Evolutionary conservation across 2,797 vertebrate genomes (phyloP), one percentile per base, ranked within the genome.

Genomic region (Gobionotothen gibberifrons): DNA sequence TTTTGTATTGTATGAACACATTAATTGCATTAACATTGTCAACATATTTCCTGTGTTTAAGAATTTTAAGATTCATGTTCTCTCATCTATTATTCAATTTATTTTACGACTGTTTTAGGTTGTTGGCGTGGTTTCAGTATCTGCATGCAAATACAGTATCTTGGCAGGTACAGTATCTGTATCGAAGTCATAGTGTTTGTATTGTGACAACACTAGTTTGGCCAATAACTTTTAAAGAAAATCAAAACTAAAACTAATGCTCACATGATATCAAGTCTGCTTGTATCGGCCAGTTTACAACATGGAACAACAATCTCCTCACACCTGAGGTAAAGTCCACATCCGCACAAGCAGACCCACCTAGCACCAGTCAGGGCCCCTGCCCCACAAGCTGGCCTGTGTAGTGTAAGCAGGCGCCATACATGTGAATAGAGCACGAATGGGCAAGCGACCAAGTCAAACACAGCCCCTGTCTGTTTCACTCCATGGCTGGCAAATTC

Each of bases 371-470:
- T 74, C 79, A 52, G 64, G 62, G 53, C 66, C 64, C 47, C 61
- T 69, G 74, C 64, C 69, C 58, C 68, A 87, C 81, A 85, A 78
- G 55, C 69, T 26, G 11, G 78, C 60, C 79, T 88, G 85, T 91
- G 90, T 78, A 56, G 55, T 66, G 67, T 42, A 58, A 84, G 82
- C 74, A 73, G 77, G 90, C 84, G 70, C 84, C 85, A 85, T 71
- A 82, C 77, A 80, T 78, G 75, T 83, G 78, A 88, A 86, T 57
- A 69, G 77, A 77, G 81, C 69, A 67, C 51, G 47, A 89, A 78
- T 64, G 85, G 92, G 92, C 90, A 78, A 51, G 65, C 22, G 11
- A 93, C 92, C 92, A 93, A 94, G 74, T 79, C 78, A 92, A 92
- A 94, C 91, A 94, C 86, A 90, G 78, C 74, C 73, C 79, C 85